Conservation (phyloP, 2,113 vertebrate species). For the Eolophus roseicapilla region DNA sequence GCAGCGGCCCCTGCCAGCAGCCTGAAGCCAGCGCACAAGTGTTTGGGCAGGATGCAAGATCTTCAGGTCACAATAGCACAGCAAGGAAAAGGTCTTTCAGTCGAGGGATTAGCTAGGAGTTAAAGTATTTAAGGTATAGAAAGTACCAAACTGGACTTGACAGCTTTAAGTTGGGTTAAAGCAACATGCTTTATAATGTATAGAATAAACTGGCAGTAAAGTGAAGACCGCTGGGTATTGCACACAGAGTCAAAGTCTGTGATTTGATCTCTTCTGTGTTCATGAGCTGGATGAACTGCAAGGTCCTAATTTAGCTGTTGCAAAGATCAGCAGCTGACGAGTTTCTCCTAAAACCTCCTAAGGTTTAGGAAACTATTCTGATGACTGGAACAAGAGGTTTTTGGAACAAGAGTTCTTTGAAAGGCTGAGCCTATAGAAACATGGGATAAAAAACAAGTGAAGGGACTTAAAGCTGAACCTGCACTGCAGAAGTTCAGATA, state of each 20-base stretch:
- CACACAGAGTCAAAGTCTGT: neutral
- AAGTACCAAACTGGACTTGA: neutral
- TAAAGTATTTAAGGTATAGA: neutral
- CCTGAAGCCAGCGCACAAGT: neutral
- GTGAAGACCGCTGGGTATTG: neutral
- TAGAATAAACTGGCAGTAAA: neutral
- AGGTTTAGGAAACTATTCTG: neutral
- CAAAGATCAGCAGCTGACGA: neutral
- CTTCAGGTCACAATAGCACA: neutral
- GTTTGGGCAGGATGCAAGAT: neutral
- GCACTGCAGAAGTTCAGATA: neutral
- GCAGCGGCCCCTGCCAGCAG: constrained; percentile 11
- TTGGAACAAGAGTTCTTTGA: neutral
- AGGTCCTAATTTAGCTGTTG: constrained; percentile 24
- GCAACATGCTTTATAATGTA: neutral
- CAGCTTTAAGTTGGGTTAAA: neutral
- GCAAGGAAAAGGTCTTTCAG: neutral
- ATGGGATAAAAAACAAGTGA: neutral
- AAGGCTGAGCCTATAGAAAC: neutral
- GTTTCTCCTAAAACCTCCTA: neutral
- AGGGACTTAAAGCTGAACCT: neutral
- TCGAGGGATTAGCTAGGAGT: neutral
- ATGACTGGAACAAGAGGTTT: neutral
- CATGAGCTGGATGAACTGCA: neutral
- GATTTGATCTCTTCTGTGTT: constrained; percentile 20